phyloP scores from a whole-genome alignment of 2,888 invertebrate genomes.

The Diogma glabrata region DNA sequence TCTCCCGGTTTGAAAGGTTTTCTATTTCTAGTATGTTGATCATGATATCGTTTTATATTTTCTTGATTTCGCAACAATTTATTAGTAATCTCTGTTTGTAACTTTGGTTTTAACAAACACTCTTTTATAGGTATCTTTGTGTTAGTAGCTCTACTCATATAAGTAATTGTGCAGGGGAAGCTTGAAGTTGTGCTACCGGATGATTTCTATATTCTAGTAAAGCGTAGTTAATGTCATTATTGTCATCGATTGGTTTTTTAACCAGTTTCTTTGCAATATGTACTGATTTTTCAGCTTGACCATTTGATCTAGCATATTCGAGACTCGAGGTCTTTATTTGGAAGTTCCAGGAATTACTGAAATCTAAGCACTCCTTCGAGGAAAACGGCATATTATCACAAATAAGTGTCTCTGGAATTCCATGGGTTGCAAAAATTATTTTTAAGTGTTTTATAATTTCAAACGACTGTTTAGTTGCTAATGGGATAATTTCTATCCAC shows the following conservation, averaged over 20 bases:
- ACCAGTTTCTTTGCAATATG: neutral
- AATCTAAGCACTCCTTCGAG: neutral
- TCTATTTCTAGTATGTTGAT: no score
- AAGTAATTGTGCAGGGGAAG: no score
- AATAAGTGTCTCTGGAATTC: slow-evolving; percentile 1
- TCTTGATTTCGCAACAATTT: neutral
- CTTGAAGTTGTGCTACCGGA: neutral
- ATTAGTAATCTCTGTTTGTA: neutral
- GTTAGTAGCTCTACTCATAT: neutral
- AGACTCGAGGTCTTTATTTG: neutral
- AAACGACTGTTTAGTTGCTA: slow-evolving; percentile 6
- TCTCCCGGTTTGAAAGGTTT: no score
- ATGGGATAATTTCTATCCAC: slow-evolving; percentile 13
- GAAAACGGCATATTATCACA: slow-evolving; percentile 8
- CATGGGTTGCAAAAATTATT: slow-evolving; percentile 15
- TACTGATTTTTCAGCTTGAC: neutral
- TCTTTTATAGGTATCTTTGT: neutral
- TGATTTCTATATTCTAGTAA: slow-evolving; percentile 1
- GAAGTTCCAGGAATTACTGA: neutral
- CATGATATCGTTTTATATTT: neutral
- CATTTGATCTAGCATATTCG: neutral
- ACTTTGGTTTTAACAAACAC: neutral
- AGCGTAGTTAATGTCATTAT: neutral
- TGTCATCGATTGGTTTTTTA: neutral
- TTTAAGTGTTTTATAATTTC: slow-evolving; percentile 13